Conservation (phyloP, 2,797 vertebrate species). For the Acanthis flammea region DNA sequence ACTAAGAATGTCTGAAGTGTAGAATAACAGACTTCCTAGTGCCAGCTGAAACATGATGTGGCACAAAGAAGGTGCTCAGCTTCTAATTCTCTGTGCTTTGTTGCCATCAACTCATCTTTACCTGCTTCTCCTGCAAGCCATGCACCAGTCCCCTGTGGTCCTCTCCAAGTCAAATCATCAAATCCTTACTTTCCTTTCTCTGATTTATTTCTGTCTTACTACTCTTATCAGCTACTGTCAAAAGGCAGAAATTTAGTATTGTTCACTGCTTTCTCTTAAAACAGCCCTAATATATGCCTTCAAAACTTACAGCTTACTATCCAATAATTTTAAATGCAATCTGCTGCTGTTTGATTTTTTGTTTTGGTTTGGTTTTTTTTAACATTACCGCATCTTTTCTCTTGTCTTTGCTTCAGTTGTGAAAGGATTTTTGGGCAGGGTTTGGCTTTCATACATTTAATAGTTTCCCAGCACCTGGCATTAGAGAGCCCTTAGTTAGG, state of each 20-base stretch:
- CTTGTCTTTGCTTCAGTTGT: not conserved
- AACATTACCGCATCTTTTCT: not conserved
- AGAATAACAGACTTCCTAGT: not conserved
- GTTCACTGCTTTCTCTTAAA: not conserved
- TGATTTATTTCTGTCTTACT: not conserved
- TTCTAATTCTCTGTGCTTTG: not conserved
- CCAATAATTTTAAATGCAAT: not conserved
- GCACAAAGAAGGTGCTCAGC: not conserved
- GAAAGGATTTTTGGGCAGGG: not conserved
- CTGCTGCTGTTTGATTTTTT: not conserved
- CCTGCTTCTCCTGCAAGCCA: not conserved
- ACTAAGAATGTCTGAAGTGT: not conserved
- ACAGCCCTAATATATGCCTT: not conserved
- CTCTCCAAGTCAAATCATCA: not conserved
- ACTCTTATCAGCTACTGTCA: not conserved
- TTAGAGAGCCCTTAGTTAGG: not conserved
- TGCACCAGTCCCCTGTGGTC: not conserved
- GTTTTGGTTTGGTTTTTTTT: not conserved
- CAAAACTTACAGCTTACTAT: not conserved
- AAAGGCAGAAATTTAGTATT: not conserved
- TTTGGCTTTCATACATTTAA: not conserved
- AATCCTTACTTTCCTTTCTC: not conserved
- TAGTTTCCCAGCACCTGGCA: not conserved
- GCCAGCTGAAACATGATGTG: not conserved
- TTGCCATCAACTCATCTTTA: not conserved